Base-by-base conservation (phyloP, 2,888 invertebrate species). In the Panopea generosa region DNA sequence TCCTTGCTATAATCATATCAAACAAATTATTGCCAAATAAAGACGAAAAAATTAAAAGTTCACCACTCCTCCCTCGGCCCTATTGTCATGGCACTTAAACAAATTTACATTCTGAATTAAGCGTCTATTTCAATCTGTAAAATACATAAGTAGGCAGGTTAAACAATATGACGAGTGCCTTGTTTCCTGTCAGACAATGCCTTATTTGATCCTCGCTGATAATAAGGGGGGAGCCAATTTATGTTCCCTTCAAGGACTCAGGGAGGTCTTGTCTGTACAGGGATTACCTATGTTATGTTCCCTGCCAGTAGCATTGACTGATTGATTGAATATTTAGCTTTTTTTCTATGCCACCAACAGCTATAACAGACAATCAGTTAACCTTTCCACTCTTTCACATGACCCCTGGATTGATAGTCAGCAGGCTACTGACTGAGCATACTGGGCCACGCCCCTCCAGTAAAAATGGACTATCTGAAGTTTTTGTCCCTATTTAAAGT, bases 1-100 rank as follows among this genome's bases (percentile, higher is more conserved):
- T 57, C 78, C 78, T 79, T 79, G 78, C 52, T 20, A 65, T 71
- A 63, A 65, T 65, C 56, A 52, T 79, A 71, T 74, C 68, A 73
- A 67, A 63, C 67, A 67, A 67, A 67, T 77, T 68, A 68, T 67
- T 71, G 33, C 45, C 47, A 62, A 59, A 71, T 77, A 71, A 71
- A 70, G 71, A 57, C 43, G 56, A 62, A 77, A 67, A 67, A 63
- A 62, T 53, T 53, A 53, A 49, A 70, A 66, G 70, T 70, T 70
- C 66, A 56, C 57, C 40, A 52, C 61, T 65, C 60, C 55, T 40
- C 76, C 60, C 76, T 76, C 66, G 61, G 24, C 9, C 24, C 61
- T 22, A 70, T 76, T 76, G 76, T 76, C 60, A 66, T 61, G n/a
- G 1, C 43, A 45, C 66, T 70, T 76, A 57, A 57, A 52, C 67